Evolutionary conservation across 1,140 invertebrate genomes (phyloP), one percentile per base, ranked within the genome.

Genomic region (Kradibia gibbosae): DNA sequence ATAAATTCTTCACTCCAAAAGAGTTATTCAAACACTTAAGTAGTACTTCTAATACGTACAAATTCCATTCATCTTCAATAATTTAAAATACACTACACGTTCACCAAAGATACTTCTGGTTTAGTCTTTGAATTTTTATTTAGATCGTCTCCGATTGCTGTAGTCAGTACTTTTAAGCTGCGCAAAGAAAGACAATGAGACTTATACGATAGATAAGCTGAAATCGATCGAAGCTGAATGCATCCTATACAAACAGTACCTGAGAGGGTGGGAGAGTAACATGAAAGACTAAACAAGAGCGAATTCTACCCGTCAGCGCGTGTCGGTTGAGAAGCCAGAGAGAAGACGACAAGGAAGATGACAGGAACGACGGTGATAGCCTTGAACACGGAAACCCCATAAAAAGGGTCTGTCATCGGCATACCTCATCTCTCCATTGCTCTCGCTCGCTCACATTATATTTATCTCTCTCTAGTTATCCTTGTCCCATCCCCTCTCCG

Each of bases 361-460:
- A 77, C 74, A 77, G 74, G 48, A 81, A 60, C 73, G 73, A 81
- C 80, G 65, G 55, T 45, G 42, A 81, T 34, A 25, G 22, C 48
- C 28, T 70, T 31, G 67, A 62, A 72, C 80, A 78, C 80, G 74
- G 80, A 82, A 78, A 78, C 75, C 80, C 80, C 74, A 78, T 82
- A 78, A 82, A 78, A 78, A 82, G 80, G 85, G 83, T 83, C 83
- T 86, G 84, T 87, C 85, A 82, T 84, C 83, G 82, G 74, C 83
- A 83, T 84, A 83, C 77, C 71, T 55, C 74, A 65, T 25, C 22
- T 55, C 34, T 73, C 39, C 34, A n/a, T 17, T 3, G 53, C 57
- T 17, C 76, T 25, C 57, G 25, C 5, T 74, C 55, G 11, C 31
- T 10, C 45, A 20, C 15, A 45, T 20, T 80, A 20, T 74, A 20